Conservation (phyloP, 2,888 invertebrate species). For the Polyommatus iphigenia region DNA sequence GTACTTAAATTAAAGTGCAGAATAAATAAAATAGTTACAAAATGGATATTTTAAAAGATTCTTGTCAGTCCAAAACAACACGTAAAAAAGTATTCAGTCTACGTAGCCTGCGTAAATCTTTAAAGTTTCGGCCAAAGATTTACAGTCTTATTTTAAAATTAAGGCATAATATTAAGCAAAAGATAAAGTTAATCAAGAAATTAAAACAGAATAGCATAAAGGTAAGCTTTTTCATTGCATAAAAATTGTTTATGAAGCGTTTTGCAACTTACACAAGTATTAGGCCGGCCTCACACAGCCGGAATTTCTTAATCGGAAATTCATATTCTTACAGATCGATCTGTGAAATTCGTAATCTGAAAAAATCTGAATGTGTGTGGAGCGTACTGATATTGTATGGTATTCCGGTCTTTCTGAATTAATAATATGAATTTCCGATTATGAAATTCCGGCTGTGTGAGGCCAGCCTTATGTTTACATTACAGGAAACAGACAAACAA, state of each 20-base stretch:
- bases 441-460: too few species aligned
- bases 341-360: too few species aligned
- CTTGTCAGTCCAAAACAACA: background rate
- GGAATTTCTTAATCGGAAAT: too few species aligned
- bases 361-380: too few species aligned
- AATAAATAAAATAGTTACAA: background rate
- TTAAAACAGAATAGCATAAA: constrained; percentile 78
- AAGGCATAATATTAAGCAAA: constrained; percentile 76
- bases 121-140: constrained; percentile 81
- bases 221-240: constrained; percentile 56
- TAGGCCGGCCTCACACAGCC: too few species aligned
- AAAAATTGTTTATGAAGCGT: background rate
- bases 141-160: constrained; percentile 79
- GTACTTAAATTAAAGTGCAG: too few species aligned
- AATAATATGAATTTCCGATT: too few species aligned
- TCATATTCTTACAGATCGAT: too few species aligned
- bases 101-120: constrained; percentile 55
- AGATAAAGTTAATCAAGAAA: constrained; percentile 79
- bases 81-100: constrained; percentile 14
- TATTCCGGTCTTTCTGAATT: too few species aligned
- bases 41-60: background rate
- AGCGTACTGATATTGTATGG: too few species aligned
- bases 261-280: background rate
- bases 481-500: background rate
- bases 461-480: background rate